These are phyloP conservation scores for Sebastes goodei DNA, from an alignment of 2,797 vertebrate species.

Conservation along the genomic window DNA sequence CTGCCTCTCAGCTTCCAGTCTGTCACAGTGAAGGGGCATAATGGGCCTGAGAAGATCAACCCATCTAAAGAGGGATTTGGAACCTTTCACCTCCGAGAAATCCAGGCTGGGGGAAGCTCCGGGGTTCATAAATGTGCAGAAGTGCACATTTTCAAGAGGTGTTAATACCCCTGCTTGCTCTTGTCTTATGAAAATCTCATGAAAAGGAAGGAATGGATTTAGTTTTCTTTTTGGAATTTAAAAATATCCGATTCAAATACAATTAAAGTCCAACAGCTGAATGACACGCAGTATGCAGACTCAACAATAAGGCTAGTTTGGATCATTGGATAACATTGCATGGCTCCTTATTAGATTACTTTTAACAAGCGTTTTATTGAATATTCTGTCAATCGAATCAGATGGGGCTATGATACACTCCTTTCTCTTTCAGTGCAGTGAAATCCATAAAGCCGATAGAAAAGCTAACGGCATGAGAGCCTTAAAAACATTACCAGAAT, in stretches of 20 bases:
- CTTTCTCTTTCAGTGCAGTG: slow-evolving; percentile 82
- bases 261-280: slow-evolving; percentile 22
- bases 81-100: slow-evolving; percentile 82
- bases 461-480: slow-evolving; percentile 85
- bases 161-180: slow-evolving; percentile 64
- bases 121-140: slow-evolving; percentile 73
- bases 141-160: slow-evolving; percentile 67
- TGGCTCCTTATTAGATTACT: slow-evolving; percentile 74
- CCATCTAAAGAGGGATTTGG: slow-evolving; percentile 83
- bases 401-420: slow-evolving; percentile 77
- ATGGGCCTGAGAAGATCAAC: slow-evolving; percentile 84
- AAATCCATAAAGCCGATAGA: slow-evolving; percentile 90
- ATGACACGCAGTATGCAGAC: slow-evolving; percentile 41
- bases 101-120: slow-evolving; percentile 68
- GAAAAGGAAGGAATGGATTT: slow-evolving; percentile 52
- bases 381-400: slow-evolving; percentile 79
- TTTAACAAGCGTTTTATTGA: slow-evolving; percentile 77
- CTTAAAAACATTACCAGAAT: slow-evolving; percentile 92
- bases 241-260: slow-evolving; percentile 54
- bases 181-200: slow-evolving; percentile 66
- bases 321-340: slow-evolving; percentile 51
- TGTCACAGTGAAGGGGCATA: slow-evolving; percentile 78
- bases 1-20: slow-evolving; percentile 75
- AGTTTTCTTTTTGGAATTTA: slow-evolving; percentile 48
- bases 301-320: slow-evolving; percentile 52